A percentile compares a stretch with the other conserved stretches of the same genome.
Conservation (phyloP, 1,140 invertebrate genomes). For the Piezodorus guildinii region DNA sequence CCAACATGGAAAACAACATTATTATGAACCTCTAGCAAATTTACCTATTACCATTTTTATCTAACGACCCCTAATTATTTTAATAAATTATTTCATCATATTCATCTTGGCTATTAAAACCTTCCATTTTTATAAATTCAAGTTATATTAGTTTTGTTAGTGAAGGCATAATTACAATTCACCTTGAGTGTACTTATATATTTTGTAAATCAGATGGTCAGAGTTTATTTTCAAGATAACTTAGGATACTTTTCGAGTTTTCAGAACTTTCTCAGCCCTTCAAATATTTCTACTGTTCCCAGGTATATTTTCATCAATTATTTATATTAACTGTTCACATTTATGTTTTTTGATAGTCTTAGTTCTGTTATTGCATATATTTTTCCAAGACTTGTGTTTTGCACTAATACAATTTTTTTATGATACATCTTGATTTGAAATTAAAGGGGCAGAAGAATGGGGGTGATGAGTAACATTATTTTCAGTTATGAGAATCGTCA, state of each 20-base stretch:
- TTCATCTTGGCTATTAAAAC: background rate
- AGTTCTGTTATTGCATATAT: too few relatives aligned
- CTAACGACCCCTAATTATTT: background rate
- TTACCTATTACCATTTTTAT: background rate
- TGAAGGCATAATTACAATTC: background rate
- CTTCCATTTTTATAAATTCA: background rate
- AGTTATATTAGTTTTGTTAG: background rate
- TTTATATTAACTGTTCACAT: too few relatives aligned
- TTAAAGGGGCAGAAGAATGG: too few relatives aligned
- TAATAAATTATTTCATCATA: background rate
- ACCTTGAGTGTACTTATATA: background rate
- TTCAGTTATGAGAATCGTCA: too few relatives aligned
- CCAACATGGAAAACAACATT: slow-evolving; percentile 14
- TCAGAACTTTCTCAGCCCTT: background rate
- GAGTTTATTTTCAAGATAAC: background rate
- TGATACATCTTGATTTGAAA: too few relatives aligned
- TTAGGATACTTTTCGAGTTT: background rate
- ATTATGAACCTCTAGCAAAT: slow-evolving; percentile 7
- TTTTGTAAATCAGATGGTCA: too few relatives aligned
- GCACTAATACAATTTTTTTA: too few relatives aligned
- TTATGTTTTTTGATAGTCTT: too few relatives aligned
- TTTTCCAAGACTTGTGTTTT: too few relatives aligned
- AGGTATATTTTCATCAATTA: background rate
- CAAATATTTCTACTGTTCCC: background rate
- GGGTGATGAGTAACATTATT: too few relatives aligned